phyloP scores from a whole-genome alignment of 2,888 invertebrate species.

The Plemyria rubiginata region DNA sequence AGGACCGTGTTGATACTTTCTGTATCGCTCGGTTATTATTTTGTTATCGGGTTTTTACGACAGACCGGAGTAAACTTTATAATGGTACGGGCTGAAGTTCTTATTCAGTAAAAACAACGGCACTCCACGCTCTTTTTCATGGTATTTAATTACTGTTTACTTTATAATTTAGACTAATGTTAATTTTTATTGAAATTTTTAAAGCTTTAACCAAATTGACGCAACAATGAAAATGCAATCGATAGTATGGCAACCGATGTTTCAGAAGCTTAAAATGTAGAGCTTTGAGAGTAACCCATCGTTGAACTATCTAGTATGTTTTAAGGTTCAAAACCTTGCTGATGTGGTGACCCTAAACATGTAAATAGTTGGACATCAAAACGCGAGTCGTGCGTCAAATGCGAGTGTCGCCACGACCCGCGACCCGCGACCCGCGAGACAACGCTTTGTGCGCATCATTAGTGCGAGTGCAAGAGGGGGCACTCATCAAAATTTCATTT shows the following conservation, averaged over 20 bases:
- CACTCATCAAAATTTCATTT: slow-evolving; percentile 72
- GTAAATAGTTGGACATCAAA: slow-evolving; percentile 24
- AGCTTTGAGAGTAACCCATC: no score
- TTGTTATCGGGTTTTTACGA: slow-evolving; percentile 26
- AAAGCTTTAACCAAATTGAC: neutral
- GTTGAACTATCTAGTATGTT: no score
- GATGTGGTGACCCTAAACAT: slow-evolving; percentile 28
- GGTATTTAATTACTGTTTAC: neutral
- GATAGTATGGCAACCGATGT: neutral
- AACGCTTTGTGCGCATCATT: slow-evolving; percentile 62
- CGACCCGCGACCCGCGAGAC: slow-evolving; percentile 42
- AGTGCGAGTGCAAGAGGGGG: slow-evolving; percentile 56
- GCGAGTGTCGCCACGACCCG: slow-evolving; percentile 36
- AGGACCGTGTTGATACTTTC: slow-evolving; percentile 38
- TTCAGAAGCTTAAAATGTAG: neutral
- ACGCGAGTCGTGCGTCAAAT: slow-evolving; percentile 37
- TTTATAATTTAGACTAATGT: no score
- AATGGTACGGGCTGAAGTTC: slow-evolving; percentile 10
- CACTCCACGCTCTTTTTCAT: neutral
- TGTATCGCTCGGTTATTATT: slow-evolving; percentile 38
- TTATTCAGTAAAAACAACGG: neutral
- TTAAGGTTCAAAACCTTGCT: no score
- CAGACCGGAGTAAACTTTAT: slow-evolving; percentile 16
- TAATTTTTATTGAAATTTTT: no score
- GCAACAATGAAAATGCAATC: neutral